Percentiles rank a stretch among this genome's conserved stretches.
Conservation (phyloP, 2,888 invertebrate genomes). For the Mythimna albipuncta region DNA sequence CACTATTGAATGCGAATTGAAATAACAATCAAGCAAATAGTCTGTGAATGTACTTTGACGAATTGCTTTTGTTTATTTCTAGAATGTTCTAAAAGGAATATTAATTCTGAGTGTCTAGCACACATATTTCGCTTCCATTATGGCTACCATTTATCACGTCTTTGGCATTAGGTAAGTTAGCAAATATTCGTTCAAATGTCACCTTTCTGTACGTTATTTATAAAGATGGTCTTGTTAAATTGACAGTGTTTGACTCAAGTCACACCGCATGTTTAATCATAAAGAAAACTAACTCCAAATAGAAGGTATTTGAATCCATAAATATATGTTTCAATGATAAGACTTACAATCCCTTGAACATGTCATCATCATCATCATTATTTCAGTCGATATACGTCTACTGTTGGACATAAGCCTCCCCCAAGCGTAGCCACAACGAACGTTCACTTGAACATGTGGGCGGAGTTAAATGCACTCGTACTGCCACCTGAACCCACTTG, state of each 20-base stretch:
- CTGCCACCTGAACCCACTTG: too few relatives aligned
- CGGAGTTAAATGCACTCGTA: too few relatives aligned
- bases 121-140: constrained; percentile 14
- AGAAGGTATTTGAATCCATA: too few relatives aligned
- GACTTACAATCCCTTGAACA: too few relatives aligned
- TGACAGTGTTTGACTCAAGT: background rate
- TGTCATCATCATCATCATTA: too few relatives aligned
- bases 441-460: too few relatives aligned
- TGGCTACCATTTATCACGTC: constrained; percentile 21
- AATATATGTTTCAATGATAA: too few relatives aligned
- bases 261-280: too few relatives aligned
- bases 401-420: too few relatives aligned
- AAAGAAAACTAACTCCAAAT: too few relatives aligned
- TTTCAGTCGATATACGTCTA: too few relatives aligned
- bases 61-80: constrained; percentile 34
- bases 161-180: constrained; percentile 18
- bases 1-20: constrained; percentile 60
- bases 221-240: background rate
- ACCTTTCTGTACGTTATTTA: background rate
- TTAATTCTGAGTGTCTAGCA: constrained; percentile 9
- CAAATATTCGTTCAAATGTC: constrained; percentile 26
- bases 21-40: constrained; percentile 62
- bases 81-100: constrained; percentile 29
- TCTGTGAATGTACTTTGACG: constrained; percentile 38
- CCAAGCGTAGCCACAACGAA: too few relatives aligned